Evolutionary conservation across 1,140 invertebrate genomes (phyloP), one percentile per base, ranked within the genome.

Genomic region (Lepidurus arcticus): DNA sequence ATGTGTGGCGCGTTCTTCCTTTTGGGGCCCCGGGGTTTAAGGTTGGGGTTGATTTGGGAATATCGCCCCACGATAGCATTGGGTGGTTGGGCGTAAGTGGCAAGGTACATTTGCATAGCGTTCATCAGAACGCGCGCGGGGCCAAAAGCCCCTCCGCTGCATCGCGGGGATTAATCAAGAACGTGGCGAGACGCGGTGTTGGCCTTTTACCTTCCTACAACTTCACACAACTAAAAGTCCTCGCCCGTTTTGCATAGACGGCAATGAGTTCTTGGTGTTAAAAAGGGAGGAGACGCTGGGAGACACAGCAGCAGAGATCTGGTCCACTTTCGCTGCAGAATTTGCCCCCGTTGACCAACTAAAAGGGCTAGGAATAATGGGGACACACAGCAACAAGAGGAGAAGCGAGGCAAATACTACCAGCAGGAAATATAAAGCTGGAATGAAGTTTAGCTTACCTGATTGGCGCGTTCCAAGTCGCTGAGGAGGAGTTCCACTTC

Each of bases 381-480:
- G 34, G 34, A 65, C 53, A 21, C 53, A 7, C 9, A 21, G 13
- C 53, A 13, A 65, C 21, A 65, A 65, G 21, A 65, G 5, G 53
- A 65, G 47, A 13, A 13, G 21, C 21, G 47, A 65, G 47, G 13
- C 5, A 21, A 65, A 21, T 7, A 65, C 16, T 65, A 65, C 53
- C 53, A 21, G 16, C 4, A 65, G 21, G 53, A 65, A 65, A 65
- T 9, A 21, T 65, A 7, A 65, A 7, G 34, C 34, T 4, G 53
- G 21, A 65, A 65, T 65, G 53, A 65, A 65, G 53, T 65, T 34
- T 65, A 65, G 13, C 53, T 65, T 21, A 65, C 53, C 53, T 65
- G 53, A 65, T 65, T 65, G 53, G 53, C 53, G 53, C 53, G 53
- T 65, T 65, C 53, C 53, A 65, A 65, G 53, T 65, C 53, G 53